These are phyloP conservation scores for Paraplagusia blochii DNA, from an alignment of 2,113 vertebrate genomes.

Conservation along the genomic window DNA sequence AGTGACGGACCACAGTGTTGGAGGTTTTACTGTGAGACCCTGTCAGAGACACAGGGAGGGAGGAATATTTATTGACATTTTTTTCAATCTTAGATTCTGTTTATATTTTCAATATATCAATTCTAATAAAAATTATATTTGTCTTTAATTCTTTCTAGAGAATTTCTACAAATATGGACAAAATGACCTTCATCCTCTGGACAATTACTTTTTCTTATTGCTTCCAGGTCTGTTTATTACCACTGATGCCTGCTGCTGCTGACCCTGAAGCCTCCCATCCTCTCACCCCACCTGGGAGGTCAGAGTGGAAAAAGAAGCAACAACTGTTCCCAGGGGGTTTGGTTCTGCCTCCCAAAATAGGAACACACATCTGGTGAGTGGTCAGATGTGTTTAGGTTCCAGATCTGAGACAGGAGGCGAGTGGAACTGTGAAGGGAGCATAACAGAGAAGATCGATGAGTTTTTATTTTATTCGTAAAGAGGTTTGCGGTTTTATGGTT, in stretches of 20 bases:
- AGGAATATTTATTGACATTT: not conserved
- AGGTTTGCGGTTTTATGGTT: not conserved
- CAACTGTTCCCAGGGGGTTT: conserved; percentile 31
- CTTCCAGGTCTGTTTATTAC: not conserved
- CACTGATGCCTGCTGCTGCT: conserved; percentile 22
- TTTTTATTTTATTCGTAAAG: not conserved
- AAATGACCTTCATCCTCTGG: too few relatives aligned
- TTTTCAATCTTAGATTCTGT: not conserved
- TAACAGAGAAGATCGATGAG: not conserved
- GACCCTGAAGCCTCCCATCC: conserved; percentile 36
- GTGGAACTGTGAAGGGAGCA: not conserved
- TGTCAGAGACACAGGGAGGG: conserved; percentile 21
- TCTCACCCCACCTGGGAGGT: conserved; percentile 31
- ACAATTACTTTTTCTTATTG: too few relatives aligned
- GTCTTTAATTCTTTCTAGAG: too few relatives aligned
- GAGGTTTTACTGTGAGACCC: conserved; percentile 51
- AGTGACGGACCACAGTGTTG: conserved; percentile 33
- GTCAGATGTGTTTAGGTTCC: conserved; percentile 15
- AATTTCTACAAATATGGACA: too few relatives aligned
- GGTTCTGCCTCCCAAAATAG: conserved; percentile 59
- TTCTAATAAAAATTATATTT: too few relatives aligned
- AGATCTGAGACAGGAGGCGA: not conserved
- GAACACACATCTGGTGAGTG: conserved; percentile 51
- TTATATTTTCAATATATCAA: not conserved
- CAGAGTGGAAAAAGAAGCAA: conserved; percentile 36